Conservation (phyloP, 23 tunicate genomes). For the Styela clava region DNA sequence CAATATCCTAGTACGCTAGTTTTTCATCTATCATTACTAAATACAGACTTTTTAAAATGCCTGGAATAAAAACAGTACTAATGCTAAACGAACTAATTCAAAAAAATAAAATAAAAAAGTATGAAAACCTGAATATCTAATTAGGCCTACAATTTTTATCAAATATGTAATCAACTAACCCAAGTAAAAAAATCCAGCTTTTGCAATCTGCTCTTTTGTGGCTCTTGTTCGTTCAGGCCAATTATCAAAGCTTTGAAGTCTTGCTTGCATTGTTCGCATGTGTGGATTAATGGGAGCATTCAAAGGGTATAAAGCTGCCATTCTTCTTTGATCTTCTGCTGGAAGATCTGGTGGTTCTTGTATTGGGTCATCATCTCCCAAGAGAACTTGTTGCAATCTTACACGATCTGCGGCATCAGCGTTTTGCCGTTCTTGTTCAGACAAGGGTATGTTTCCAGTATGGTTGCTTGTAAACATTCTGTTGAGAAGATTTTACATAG, state of each 20-base stretch:
- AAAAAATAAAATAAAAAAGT: too few relatives aligned
- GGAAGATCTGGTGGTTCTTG: conserved; percentile 9
- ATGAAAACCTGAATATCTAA: too few relatives aligned
- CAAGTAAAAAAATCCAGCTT: conserved; percentile 69
- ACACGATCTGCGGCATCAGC: conserved; percentile 13
- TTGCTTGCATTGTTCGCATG: conserved; percentile 36
- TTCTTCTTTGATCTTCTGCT: neutral
- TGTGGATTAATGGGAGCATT: conserved; percentile 54
- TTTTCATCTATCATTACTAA: too few relatives aligned
- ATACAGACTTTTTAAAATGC: too few relatives aligned
- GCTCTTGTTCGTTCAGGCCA: conserved; percentile 56
- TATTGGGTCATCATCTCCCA: conserved; percentile 2
- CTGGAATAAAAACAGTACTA: too few relatives aligned
- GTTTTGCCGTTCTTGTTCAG: conserved; percentile 4
- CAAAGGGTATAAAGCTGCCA: conserved; percentile 44
- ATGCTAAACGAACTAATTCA: too few relatives aligned
- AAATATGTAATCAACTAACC: conserved; percentile 8
- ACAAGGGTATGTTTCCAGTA: conserved; percentile 4
- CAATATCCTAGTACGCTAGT: too few relatives aligned
- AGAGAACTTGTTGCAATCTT: neutral
- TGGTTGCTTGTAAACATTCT: neutral
- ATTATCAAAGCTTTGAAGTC: conserved; percentile 52
- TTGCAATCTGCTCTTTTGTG: conserved; percentile 46
- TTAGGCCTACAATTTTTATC: too few relatives aligned
- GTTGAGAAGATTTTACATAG: too few relatives aligned